phyloP scores from a whole-genome alignment of 2,797 vertebrate species.

The Gymnocypris eckloni region DNA sequence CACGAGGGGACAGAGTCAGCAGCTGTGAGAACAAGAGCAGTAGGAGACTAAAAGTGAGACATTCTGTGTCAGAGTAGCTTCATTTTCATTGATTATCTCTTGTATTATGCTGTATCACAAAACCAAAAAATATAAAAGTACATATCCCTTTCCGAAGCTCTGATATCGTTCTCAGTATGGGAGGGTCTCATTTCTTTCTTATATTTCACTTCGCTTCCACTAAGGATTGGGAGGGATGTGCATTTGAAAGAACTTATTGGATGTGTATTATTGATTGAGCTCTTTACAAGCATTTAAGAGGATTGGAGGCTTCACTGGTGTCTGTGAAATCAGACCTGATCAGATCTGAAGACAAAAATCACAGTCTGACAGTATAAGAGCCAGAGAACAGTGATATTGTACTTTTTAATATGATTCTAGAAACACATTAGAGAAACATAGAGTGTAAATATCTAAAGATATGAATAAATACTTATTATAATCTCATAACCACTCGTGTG shows the following conservation, averaged over 20 bases:
- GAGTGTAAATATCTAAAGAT: neutral
- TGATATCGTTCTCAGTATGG: neutral
- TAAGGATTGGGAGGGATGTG: slow-evolving; percentile 32
- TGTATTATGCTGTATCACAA: slow-evolving; percentile 4
- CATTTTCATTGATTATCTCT: neutral
- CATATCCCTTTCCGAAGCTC: neutral
- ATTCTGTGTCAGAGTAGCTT: slow-evolving; percentile 18
- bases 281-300: slow-evolving; percentile 57
- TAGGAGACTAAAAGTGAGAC: slow-evolving; percentile 76
- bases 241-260: slow-evolving; percentile 43
- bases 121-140: slow-evolving; percentile 22
- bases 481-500: neutral
- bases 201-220: slow-evolving; percentile 32
- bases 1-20: slow-evolving; percentile 81
- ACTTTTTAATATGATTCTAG: neutral
- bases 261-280: slow-evolving; percentile 56
- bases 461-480: neutral
- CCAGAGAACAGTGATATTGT: neutral
- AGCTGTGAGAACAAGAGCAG: slow-evolving; percentile 77
- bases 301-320: slow-evolving; percentile 40
- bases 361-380: neutral
- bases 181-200: slow-evolving; percentile 24
- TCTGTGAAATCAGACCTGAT: slow-evolving; percentile 47
- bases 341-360: slow-evolving; percentile 35
- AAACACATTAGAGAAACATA: neutral